Evolutionary conservation across 2,113 vertebrate genomes (phyloP).

Genomic region (Rhea americana): DNA sequence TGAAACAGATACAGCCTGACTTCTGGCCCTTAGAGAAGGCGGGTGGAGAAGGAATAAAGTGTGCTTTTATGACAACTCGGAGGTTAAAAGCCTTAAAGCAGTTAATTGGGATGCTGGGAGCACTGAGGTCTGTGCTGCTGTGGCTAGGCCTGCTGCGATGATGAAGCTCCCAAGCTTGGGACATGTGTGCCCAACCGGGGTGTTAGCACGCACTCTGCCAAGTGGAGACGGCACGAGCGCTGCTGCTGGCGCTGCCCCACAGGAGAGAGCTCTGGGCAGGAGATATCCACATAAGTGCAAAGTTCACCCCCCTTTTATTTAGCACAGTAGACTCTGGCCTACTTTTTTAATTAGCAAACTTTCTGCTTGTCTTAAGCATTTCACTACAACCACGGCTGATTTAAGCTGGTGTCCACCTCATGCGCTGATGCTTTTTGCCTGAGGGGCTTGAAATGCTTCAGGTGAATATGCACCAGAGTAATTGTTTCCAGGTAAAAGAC

Average conservation of each 20-base stretch:
- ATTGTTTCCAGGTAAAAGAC: background rate
- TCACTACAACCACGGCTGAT: background rate
- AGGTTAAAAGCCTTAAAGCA: background rate
- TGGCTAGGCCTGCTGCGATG: conserved; percentile 61
- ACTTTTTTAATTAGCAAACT: background rate
- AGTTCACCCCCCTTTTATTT: background rate
- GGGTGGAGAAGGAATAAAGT: background rate
- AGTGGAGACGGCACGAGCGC: conserved; percentile 61
- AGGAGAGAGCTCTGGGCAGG: conserved; percentile 74
- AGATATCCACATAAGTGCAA: conserved; percentile 72
- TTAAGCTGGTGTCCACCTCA: background rate
- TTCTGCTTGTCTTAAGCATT: background rate
- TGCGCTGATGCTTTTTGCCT: background rate
- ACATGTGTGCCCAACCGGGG: conserved; percentile 70
- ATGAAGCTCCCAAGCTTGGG: conserved; percentile 70
- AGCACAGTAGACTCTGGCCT: background rate
- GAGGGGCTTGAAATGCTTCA: background rate
- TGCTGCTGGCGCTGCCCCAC: conserved; percentile 67
- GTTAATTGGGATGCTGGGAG: background rate
- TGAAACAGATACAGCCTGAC: conserved; percentile 24
- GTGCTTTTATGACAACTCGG: background rate
- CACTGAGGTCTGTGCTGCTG: background rate
- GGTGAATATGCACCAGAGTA: background rate
- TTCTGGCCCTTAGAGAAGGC: background rate
- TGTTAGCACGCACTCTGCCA: conserved; percentile 57